Evolutionary conservation across 2,888 invertebrate genomes (phyloP).

Genomic region (Conops quadrifasciatus): DNA sequence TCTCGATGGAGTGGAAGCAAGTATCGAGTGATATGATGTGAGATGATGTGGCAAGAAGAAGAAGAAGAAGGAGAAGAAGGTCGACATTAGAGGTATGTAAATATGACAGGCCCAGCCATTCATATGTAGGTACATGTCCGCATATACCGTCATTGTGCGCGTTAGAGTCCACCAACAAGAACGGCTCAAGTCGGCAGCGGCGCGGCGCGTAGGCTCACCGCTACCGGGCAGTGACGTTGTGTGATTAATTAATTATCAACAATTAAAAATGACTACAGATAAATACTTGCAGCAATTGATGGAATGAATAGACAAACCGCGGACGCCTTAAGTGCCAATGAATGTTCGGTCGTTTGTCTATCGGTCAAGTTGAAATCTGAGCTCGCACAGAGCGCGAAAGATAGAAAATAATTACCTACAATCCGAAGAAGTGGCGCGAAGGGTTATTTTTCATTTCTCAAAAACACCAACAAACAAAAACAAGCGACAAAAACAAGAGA

Average conservation of each 20-base stretch:
- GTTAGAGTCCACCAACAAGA: no score
- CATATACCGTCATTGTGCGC: background rate
- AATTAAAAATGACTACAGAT: conserved; percentile 17
- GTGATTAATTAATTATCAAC: conserved; percentile 21
- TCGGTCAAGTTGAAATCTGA: conserved; percentile 53
- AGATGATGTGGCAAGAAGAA: background rate
- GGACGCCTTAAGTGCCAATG: conserved; percentile 54
- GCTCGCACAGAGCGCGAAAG: conserved; percentile 47
- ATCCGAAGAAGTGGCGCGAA: background rate
- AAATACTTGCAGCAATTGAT: conserved; percentile 1
- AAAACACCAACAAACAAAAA: conserved; percentile 19
- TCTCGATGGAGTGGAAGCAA: background rate
- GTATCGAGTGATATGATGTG: conserved; percentile 16
- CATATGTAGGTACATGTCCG: background rate
- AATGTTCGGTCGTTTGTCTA: conserved; percentile 48
- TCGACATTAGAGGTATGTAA: conserved; percentile 59
- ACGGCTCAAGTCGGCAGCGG: no score
- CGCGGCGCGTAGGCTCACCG: no score
- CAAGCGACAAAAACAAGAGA: no score
- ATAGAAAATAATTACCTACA: conserved; percentile 41
- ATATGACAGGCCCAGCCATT: conserved; percentile 45
- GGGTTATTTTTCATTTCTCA: conserved; percentile 28
- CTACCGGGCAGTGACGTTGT: background rate
- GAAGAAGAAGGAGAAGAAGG: background rate
- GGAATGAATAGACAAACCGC: background rate